phyloP scores from a whole-genome alignment of 2,113 vertebrate genomes.

The Oncorhynchus clarkii region DNA sequence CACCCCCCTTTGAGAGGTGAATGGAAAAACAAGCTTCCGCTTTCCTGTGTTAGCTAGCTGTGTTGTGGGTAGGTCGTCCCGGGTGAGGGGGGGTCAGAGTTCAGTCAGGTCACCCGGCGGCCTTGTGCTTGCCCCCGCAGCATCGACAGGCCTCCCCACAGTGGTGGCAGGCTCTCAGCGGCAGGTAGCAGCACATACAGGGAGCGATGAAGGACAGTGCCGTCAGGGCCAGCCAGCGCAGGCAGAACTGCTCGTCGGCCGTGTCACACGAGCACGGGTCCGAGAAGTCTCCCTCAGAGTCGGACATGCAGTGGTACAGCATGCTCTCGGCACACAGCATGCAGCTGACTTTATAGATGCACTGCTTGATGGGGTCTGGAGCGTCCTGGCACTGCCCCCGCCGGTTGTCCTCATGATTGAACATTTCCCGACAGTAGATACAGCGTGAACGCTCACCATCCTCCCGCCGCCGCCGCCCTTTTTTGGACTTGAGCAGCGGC shows the following conservation, averaged over 20 bases:
- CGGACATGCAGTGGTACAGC: slow-evolving; percentile 99
- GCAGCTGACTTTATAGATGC: slow-evolving; percentile 98
- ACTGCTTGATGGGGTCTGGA: slow-evolving; percentile 94
- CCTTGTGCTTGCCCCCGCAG: slow-evolving; percentile 98
- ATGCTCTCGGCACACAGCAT: slow-evolving; percentile 99
- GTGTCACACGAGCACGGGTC: slow-evolving; percentile 99
- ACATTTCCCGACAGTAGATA: slow-evolving; percentile 97
- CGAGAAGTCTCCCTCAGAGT: slow-evolving; percentile 98
- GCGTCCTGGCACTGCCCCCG: slow-evolving; percentile 96
- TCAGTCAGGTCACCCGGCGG: slow-evolving; percentile 83
- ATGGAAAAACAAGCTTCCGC: slow-evolving; percentile 73
- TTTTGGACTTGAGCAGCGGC: slow-evolving; percentile 85
- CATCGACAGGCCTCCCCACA: slow-evolving; percentile 95
- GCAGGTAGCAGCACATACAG: slow-evolving; percentile 99
- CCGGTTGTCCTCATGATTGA: slow-evolving; percentile 97
- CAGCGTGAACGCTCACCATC: slow-evolving; percentile 97
- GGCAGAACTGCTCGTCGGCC: slow-evolving; percentile 96
- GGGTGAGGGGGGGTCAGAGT: not conserved
- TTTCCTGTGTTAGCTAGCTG: slow-evolving; percentile 70
- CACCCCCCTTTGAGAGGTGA: slow-evolving; percentile 73
- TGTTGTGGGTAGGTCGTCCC: slow-evolving; percentile 7
- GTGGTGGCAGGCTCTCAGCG: slow-evolving; percentile 93
- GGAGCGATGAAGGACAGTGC: slow-evolving; percentile 94
- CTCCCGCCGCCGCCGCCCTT: slow-evolving; percentile 90
- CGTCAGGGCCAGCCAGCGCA: slow-evolving; percentile 96